Percentiles rank a stretch among this genome's conserved stretches.
Conservation (phyloP, 2,888 invertebrate species). For the Escarpia spicata region DNA sequence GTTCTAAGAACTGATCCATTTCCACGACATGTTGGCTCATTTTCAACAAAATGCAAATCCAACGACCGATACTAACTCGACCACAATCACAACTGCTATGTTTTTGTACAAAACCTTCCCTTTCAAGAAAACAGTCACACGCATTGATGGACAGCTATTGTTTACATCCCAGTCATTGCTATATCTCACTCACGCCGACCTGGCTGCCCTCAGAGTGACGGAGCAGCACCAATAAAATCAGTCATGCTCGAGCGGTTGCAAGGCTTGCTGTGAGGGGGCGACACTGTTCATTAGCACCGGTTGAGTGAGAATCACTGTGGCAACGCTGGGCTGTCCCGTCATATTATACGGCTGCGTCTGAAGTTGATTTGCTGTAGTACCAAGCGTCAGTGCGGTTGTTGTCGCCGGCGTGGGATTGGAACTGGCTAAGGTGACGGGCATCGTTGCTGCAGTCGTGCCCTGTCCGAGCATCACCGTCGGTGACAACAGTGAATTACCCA, state of each 20-base stretch:
- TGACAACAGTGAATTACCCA: not conserved
- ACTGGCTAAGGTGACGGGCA: not conserved
- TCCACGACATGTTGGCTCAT: not conserved
- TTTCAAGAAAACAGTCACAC: not conserved
- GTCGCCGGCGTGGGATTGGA: not conserved
- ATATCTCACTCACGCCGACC: not conserved
- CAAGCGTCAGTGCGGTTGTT: not conserved
- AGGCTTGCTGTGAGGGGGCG: not conserved
- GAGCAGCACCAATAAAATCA: not conserved
- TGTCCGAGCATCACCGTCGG: not conserved
- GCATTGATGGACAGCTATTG: not conserved
- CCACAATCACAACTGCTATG: not conserved
- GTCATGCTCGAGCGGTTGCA: not conserved
- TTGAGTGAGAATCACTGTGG: slow-evolving; percentile 1
- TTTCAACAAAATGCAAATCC: not conserved
- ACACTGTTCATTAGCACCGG: slow-evolving; percentile 16
- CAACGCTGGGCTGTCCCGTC: not conserved
- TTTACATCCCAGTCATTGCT: not conserved
- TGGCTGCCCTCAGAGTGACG: not conserved
- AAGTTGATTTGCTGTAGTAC: not conserved
- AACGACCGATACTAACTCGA: not conserved
- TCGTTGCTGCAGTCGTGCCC: not conserved
- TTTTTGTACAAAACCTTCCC: not conserved
- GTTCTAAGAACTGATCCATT: not conserved
- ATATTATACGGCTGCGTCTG: not conserved